Percentiles rank a stretch among this genome's conserved stretches.
Evolutionary conservation across 2,888 invertebrate species (phyloP).

Genomic region (Dendrolimus houi): DNA sequence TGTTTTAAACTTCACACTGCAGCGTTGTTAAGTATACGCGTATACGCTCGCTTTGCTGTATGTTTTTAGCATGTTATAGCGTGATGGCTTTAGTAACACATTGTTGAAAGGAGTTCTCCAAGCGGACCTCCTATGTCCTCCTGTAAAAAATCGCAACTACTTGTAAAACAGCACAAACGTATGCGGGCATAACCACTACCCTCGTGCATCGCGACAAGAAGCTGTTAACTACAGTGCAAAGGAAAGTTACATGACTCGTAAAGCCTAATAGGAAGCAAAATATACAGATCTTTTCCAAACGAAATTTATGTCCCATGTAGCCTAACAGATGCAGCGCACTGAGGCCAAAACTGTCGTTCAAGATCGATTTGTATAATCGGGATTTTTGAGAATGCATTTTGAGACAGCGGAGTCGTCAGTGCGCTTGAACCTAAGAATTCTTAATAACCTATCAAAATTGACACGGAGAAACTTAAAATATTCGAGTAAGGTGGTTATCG

Average conservation of each 20-base stretch:
- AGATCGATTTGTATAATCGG: conserved; percentile 9
- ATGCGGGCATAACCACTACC: conserved; percentile 29
- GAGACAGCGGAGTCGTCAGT: conserved; percentile 18
- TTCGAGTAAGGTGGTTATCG: conserved; percentile 45
- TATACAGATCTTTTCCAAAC: conserved; percentile 66
- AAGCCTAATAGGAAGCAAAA: conserved; percentile 50
- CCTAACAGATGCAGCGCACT: conserved; percentile 30
- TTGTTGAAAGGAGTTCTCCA: conserved; percentile 79
- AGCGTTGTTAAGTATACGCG: conserved; percentile 9
- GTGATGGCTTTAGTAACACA: conserved; percentile 72
- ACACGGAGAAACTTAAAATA: conserved; percentile 53
- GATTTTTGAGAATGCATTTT: conserved; percentile 9
- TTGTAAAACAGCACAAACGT: conserved; percentile 39
- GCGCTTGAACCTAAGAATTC: conserved; percentile 10
- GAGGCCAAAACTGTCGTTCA: conserved; percentile 17
- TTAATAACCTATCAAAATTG: conserved; percentile 58
- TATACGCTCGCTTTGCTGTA: conserved; percentile 50
- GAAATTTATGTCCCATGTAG: conserved; percentile 45
- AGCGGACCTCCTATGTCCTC: conserved; percentile 80
- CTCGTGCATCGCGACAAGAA: conserved; percentile 48
- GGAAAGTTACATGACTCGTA: conserved; percentile 48
- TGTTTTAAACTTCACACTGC: conserved; percentile 27
- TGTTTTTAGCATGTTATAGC: conserved; percentile 32
- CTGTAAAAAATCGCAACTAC: conserved; percentile 77
- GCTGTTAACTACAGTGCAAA: conserved; percentile 65